Base-by-base conservation (phyloP, 64 coral and sea anemone species). In the Porites lutea region DNA sequence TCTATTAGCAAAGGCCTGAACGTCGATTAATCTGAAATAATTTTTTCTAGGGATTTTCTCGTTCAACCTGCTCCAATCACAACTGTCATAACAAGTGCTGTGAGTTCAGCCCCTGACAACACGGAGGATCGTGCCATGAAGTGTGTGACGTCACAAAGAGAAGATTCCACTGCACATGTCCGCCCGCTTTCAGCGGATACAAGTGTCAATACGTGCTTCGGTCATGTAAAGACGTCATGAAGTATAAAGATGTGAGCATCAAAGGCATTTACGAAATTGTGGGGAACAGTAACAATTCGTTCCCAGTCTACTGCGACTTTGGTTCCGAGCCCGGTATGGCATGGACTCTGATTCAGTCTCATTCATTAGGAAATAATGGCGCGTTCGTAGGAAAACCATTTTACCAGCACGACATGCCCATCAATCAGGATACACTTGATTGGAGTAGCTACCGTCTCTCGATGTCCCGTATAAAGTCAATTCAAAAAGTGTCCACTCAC, bases 221-320 rank as follows among this genome's bases (percentile, higher is more conserved):
- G 54, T 57, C 54, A 12, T 57, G 54, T 57, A 57, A 57, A 57
- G 54, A 57, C 54, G 5, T 57, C 2, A 57, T 57, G 54, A 57
- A 9, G 54, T 57, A 9, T 57, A 5, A 57, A 57, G 12, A 57
- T 12, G 54, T 57, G 4, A 57, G 12, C 7, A 57, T 57, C 54
- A 57, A 57, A 9, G 54, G 54, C 2, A 3, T 57, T 12, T 57
- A 4, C 54, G 12, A 57, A 7, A 57, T 57, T 57, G 54, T 57
- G 5, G 54, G 12, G 7, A 7, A 57, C 2, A 57, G 12, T 12
- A 57, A 57, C 54, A 12, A 9, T 57, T 57, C 70, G 6, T 72
- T 72, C 13, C 37, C 70, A 43, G 70, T 72, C 10, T 72, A 72
- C 70, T 72, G 70, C 9, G 70, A 72, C 70, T 72, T 72, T 13